A percentile compares a stretch with the other conserved stretches of the same genome.
Conservation (phyloP, 2,888 invertebrate genomes). For the Pedicia rivosa region DNA sequence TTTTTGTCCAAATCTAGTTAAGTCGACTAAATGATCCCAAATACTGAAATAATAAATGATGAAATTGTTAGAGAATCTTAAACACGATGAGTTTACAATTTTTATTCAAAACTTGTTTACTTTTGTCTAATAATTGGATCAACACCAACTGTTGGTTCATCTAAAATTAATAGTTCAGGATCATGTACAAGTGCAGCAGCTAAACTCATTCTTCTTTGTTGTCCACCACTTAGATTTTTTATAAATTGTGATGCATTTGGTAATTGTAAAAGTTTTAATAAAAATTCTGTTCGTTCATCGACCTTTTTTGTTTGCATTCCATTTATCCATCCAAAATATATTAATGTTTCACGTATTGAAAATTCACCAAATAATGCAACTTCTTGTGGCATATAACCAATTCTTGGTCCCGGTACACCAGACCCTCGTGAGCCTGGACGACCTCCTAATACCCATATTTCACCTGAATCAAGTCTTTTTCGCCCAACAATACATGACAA, state of each 20-base stretch:
- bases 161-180: slow-evolving; percentile 77
- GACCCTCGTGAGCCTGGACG: slow-evolving; percentile 67
- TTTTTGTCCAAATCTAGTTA: slow-evolving; percentile 54
- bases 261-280: slow-evolving; percentile 45
- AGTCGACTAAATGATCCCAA: slow-evolving; percentile 70
- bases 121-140: slow-evolving; percentile 74
- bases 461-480: slow-evolving; percentile 60
- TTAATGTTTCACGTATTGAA: slow-evolving; percentile 62
- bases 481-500: slow-evolving; percentile 75
- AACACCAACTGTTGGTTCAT: slow-evolving; percentile 88
- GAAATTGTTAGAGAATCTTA: not conserved
- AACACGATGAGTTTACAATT: not conserved
- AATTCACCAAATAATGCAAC: slow-evolving; percentile 62
- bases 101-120: slow-evolving; percentile 23
- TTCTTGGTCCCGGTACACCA: slow-evolving; percentile 75
- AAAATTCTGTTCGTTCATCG: slow-evolving; percentile 52
- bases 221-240: slow-evolving; percentile 75
- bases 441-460: slow-evolving; percentile 72
- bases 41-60: slow-evolving; percentile 36
- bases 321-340: slow-evolving; percentile 71
- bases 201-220: slow-evolving; percentile 74
- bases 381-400: slow-evolving; percentile 85
- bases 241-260: slow-evolving; percentile 44
- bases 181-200: slow-evolving; percentile 78
- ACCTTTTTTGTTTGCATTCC: slow-evolving; percentile 54